Conservation (phyloP, 2,888 invertebrate species). For the Hyppa rectilinea region DNA sequence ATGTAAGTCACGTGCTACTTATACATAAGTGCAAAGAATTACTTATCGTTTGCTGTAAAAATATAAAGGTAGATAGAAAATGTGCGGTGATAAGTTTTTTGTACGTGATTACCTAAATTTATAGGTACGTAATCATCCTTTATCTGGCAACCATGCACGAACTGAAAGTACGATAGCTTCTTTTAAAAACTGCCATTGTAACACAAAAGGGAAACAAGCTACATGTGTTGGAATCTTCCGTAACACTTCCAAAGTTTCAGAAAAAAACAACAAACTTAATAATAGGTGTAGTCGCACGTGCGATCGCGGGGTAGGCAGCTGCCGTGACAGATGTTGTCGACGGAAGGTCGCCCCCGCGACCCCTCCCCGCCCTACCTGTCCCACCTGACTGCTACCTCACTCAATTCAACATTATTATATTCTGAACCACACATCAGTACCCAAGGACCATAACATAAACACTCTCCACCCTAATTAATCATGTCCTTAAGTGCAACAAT, state of each 20-base stretch:
- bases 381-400: conserved; percentile 77
- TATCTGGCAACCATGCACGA: conserved; percentile 27
- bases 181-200: conserved; percentile 30
- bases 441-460: conserved; percentile 62
- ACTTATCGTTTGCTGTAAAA: conserved; percentile 52
- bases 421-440: conserved; percentile 64
- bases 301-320: conserved; percentile 83
- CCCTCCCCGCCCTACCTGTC: conserved; percentile 76
- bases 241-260: conserved; percentile 75
- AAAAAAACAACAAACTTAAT: conserved; percentile 81
- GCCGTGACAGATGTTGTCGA: conserved; percentile 87
- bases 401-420: conserved; percentile 60
- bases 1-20: conserved; percentile 61
- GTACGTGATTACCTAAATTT: conserved; percentile 41
- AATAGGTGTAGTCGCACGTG: conserved; percentile 89
- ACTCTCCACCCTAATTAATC: conserved; percentile 56
- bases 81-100: conserved; percentile 38
- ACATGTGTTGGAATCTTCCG: conserved; percentile 71
- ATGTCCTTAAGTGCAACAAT: conserved; percentile 48
- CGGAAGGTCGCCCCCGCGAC: conserved; percentile 76
- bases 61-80: conserved; percentile 9
- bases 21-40: conserved; percentile 54
- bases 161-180: conserved; percentile 6
- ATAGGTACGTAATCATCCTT: conserved; percentile 18
- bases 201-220: conserved; percentile 12